Conservation (phyloP, 2,797 vertebrate genomes). For the Streptopelia turtur region DNA sequence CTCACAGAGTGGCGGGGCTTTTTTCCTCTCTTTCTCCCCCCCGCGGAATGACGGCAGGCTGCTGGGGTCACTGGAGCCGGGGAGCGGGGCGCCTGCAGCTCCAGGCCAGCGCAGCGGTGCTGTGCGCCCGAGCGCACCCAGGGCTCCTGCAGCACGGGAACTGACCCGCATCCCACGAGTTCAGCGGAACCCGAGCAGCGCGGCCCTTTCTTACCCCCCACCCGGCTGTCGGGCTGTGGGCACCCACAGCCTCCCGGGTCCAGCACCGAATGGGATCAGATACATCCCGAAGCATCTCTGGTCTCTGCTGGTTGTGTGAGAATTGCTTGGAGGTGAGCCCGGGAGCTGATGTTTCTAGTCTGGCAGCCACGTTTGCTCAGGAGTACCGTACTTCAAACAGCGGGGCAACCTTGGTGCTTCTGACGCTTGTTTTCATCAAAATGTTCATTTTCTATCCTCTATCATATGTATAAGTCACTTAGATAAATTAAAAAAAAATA, state of each 20-base stretch:
- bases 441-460: background rate
- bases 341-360: background rate
- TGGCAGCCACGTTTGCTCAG: background rate
- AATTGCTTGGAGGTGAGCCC: background rate
- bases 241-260: background rate
- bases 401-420: background rate
- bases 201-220: background rate
- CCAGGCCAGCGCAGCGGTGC: background rate
- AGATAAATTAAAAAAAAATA: background rate
- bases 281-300: background rate
- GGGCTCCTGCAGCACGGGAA: background rate
- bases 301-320: fast-evolving
- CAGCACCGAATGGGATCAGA: background rate
- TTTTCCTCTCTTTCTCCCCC: too few species aligned
- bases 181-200: fast-evolving
- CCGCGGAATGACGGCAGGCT: background rate
- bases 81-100: too few species aligned
- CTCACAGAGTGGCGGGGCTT: background rate
- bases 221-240: background rate
- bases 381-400: background rate
- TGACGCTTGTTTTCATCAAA: background rate
- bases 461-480: background rate
- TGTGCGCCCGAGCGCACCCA: fast-evolving
- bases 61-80: background rate
- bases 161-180: background rate